Base-by-base conservation (phyloP, 1,140 invertebrate genomes). In the Choristoneura fumiferana region DNA sequence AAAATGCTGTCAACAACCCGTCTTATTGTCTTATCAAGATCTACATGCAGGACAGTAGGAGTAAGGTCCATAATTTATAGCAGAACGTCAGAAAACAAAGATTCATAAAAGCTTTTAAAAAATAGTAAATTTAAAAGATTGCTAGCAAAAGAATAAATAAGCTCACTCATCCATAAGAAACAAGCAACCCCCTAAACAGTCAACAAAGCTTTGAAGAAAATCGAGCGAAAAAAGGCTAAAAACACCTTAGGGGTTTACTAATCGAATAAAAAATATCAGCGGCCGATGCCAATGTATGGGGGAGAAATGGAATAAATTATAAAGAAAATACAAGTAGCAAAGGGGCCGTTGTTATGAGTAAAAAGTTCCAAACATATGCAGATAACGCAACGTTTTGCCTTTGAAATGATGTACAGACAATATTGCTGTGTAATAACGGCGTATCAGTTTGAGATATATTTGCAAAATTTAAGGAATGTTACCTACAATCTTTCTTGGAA, bases 231-330 rank as follows among this genome's bases (percentile, higher is more conserved):
- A 90, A 90, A 87, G 87, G 81, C 87, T 90, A 90, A 90, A 90
- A 90, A 90, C 87, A 89, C 89, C 89, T 90, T 85, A 83, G 89
- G 89, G 89, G 89, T 86, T 89, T 89, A 88, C 89, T 90, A 90
- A 90, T 90, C 89, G 89, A 90, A 90, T 90, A 90, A 90, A 89
- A 90, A 90, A 90, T 90, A 90, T 90, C 89, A 90, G 83, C 83
- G 82, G 77, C 83, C 81, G 78, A 87, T 86, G 84, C 74, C 78
- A 80, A 86, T 82, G 87, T 87, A 78, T 87, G 80, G 81, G 87
- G 81, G 79, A 85, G 81, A 77, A 84, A 87, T 78, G 76, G 87
- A 89, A 89, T 87, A 89, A 90, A 87, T 88, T 89, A 89, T 84
- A 84, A 88, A 84, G 86, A 87, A 89, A 81, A 87, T 79, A 79